Base-by-base conservation (phyloP, 2,888 invertebrate species). In the Calameuta pallipes region DNA sequence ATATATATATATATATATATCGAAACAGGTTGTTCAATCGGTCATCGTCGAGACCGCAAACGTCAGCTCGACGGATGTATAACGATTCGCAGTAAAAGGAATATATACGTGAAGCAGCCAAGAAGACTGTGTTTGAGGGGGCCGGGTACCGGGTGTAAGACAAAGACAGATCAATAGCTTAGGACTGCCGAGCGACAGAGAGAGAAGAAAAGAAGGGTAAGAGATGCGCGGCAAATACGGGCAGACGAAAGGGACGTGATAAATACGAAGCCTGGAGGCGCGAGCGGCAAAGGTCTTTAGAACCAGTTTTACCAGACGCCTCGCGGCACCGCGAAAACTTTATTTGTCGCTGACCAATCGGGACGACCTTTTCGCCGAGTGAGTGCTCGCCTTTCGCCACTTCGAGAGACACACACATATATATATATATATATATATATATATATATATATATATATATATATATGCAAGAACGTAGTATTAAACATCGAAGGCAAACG, bases 251-350 rank as follows among this genome's bases (percentile, higher is more conserved):
- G 71, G 71, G 15, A 33, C 31, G 71, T 4, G 31, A 31, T n/a
- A 71, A 31, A 33, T 31, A 31, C 13, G 71, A 12, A 33, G 33
- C 71, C 71, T 33, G 31, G 31, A 33, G 71, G 71, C 31, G 71
- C 71, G 68, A 70, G 75, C 70, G 75, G 76, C 75, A 83, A 82
- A 85, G 83, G 81, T 82, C 85, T 83, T 83, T 76, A 75, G 80
- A 86, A 86, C 86, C 85, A 86, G 86, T 86, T 86, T 81, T 77
- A 78, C 83, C 81, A 79, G 84, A 82, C 81, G 77, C 78, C 79
- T 81, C 73, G 75, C 78, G 76, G 69, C 75, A 75, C 77, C 80
- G 74, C 77, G 80, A 80, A 84, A 78, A 85, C 71, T 75, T 71
- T 35, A 75, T 83, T 84, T 80, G 78, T 79, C 81, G 71, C 80